phyloP scores from a whole-genome alignment of 2,797 vertebrate species.

The Simalia tracyae region DNA sequence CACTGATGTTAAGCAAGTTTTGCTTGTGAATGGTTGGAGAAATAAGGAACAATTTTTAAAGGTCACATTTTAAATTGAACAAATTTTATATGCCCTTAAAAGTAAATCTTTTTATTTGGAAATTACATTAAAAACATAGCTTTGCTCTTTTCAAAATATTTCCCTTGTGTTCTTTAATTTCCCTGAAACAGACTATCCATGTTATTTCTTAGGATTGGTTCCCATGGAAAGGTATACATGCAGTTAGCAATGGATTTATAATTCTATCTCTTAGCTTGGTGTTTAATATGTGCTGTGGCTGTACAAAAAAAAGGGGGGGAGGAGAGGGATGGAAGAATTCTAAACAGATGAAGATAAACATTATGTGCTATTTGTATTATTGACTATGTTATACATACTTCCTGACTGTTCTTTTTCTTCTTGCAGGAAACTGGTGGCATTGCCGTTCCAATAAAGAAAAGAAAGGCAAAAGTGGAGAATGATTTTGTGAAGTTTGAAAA shows the following conservation, averaged over 20 bases:
- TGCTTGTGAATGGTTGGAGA: neutral
- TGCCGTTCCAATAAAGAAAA: slow-evolving; percentile 59
- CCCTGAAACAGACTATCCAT: neutral
- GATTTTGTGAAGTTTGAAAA: slow-evolving; percentile 72
- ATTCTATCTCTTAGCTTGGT: neutral
- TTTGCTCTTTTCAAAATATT: neutral
- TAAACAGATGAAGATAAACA: neutral
- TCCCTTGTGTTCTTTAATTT: neutral
- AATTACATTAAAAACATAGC: neutral
- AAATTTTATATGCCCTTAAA: neutral
- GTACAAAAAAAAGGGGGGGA: neutral
- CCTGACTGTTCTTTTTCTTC: neutral
- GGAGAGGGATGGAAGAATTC: neutral
- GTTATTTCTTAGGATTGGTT: neutral
- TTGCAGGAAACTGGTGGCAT: slow-evolving; percentile 56
- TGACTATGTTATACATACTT: neutral
- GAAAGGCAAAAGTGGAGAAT: slow-evolving; percentile 50
- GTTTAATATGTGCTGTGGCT: neutral
- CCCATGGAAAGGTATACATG: neutral
- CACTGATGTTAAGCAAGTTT: neutral
- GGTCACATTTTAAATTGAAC: neutral
- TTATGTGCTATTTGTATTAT: neutral
- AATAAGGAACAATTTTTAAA: neutral
- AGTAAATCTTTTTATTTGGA: neutral
- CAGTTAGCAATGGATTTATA: neutral